Conservation (phyloP, 2,888 invertebrate species). For the Drosophila falleni region DNA sequence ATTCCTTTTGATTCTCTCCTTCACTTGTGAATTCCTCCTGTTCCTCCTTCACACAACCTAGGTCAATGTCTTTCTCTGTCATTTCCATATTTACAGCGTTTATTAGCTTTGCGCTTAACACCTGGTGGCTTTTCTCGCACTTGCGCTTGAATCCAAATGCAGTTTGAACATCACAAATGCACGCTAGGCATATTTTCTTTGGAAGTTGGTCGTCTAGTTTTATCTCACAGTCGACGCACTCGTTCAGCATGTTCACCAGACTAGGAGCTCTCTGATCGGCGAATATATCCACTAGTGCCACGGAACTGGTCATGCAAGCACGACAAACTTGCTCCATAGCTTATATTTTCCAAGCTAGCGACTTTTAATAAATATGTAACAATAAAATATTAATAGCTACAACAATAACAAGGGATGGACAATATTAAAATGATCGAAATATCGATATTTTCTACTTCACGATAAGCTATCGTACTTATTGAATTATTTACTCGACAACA, state of each 20-base stretch:
- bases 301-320: conserved; percentile 43
- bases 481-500: neutral
- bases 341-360: neutral
- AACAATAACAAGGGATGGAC: conserved; percentile 29
- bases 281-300: conserved; percentile 45
- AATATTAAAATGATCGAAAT: conserved; percentile 4
- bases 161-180: conserved; percentile 39
- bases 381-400: too few relatives aligned
- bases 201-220: conserved; percentile 33
- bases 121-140: conserved; percentile 35
- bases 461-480: too few relatives aligned
- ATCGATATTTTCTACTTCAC: neutral
- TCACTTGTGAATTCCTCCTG: neutral
- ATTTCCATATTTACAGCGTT: conserved; percentile 8
- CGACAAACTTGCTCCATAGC: conserved; percentile 44
- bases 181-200: conserved; percentile 33
- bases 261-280: conserved; percentile 35
- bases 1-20: neutral
- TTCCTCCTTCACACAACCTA: conserved; percentile 1
- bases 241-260: conserved; percentile 33
- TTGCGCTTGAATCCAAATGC: conserved; percentile 47
- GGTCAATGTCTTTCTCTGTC: neutral
- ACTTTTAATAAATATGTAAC: too few relatives aligned
- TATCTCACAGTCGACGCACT: conserved; percentile 35
- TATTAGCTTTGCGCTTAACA: conserved; percentile 13